Evolutionary conservation across 1,140 invertebrate species (phyloP), one percentile per base, ranked within the genome.

Genomic region (Gonatopus flavifemur): DNA sequence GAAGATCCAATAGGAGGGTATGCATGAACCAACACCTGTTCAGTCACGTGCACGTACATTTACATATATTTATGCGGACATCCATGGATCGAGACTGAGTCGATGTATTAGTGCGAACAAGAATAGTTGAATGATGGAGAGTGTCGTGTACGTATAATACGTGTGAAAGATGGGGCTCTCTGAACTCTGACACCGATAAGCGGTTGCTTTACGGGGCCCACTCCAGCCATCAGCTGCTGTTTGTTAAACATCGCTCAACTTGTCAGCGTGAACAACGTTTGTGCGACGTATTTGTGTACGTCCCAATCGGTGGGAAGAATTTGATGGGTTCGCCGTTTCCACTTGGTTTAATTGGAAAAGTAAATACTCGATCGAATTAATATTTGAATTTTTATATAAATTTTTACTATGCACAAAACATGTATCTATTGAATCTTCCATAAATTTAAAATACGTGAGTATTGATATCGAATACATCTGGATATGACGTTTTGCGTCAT

Each of bases 211-310:
- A 61, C 51, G 33, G 25, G 24, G 33, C 24, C 41, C 57, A n/a
- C 59, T 52, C 28, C 28, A 56, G 42, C 52, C 59, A 60, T 63
- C 60, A 61, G 57, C 57, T 58, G 52, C 57, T 55, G 64, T 64
- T 67, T 66, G 63, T 64, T 66, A 66, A 67, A 67, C 63, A 63
- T 66, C 63, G 52, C 48, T 66, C 63, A 64, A 49, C 54, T 41
- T 61, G 64, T 66, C 63, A 61, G 42, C 59, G 32, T 8, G 38
- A n/a, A 41, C 47, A 33, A 40, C 37, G 19, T 21, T 43, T 15
- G 21, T 19, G n/a, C 20, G n/a, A 33, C 36, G 18, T 25, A 21
- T 31, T 25, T n/a, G 3, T 18, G 2, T 7, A 3, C 8, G 5
- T 18, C 13, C 10, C 13, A n/a, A n/a, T 1, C 2, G 1, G 24